These are phyloP conservation scores for Antrozous pallidus DNA, from an alignment of 2,797 vertebrate genomes.

Conservation along the genomic window DNA sequence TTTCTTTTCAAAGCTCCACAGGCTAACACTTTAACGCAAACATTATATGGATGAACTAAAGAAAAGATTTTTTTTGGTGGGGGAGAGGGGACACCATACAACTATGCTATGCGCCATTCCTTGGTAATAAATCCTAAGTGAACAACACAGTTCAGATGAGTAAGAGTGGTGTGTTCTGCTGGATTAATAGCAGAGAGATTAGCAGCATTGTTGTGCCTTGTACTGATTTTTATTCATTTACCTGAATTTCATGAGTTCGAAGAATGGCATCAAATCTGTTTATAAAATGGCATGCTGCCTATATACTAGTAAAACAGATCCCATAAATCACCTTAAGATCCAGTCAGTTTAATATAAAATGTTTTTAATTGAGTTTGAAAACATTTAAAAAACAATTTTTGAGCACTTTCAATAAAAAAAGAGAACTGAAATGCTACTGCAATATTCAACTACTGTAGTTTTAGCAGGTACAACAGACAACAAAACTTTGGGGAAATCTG, in stretches of 20 bases:
- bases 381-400: slow-evolving; percentile 95
- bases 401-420: slow-evolving; percentile 96
- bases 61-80: neutral
- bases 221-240: neutral
- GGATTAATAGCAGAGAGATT: neutral
- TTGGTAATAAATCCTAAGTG: neutral
- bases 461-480: slow-evolving; percentile 93
- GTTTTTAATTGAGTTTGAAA: slow-evolving; percentile 98
- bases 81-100: neutral
- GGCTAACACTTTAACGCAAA: neutral
- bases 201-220: neutral
- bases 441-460: slow-evolving; percentile 99
- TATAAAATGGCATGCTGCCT: neutral
- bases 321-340: slow-evolving; percentile 62
- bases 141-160: neutral
- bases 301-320: neutral
- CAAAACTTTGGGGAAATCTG: slow-evolving; percentile 86
- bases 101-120: neutral
- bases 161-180: neutral
- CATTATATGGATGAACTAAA: neutral
- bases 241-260: neutral
- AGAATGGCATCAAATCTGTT: neutral
- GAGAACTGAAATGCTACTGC: slow-evolving; percentile 93
- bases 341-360: slow-evolving; percentile 87
- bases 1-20: neutral